Evolutionary conservation across 2,113 vertebrate genomes (phyloP), one percentile per base, ranked within the genome.

Genomic region (Chloroceryle aenea): DNA sequence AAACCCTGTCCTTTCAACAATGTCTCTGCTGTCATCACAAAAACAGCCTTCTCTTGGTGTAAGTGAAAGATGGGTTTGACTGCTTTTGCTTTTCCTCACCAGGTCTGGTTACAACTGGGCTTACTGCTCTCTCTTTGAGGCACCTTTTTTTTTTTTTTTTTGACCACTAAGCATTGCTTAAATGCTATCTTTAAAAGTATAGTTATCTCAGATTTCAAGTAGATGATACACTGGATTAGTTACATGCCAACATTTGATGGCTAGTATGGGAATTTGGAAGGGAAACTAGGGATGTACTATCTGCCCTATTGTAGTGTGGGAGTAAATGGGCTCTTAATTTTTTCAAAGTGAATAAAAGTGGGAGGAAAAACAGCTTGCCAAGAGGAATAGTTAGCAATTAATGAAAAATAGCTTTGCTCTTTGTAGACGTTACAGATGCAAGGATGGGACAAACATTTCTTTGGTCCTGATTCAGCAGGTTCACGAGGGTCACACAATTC

Each of bases 391-490:
- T 52, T 84, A 67, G 82, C 73, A 90, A 95, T 89, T 96, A 93
- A 77, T 75, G 83, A 89, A 77, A 97, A 95, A 92, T 86, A 90
- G 86, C 80, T 86, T 52, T 77, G 34, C 74, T 96, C 88, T 97
- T 91, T 80, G 80, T 78, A 87, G 92, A 36, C 89, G 75, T 82
- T 64, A 72, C 84, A 94, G 90, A 94, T 91, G 93, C 50, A 13
- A 55, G 74, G 73, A 92, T 89, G 77, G 86, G 92, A 87, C 88
- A 87, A 93, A 89, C 52, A 69, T 34, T 86, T 85, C 58, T 84
- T 64, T 95, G 96, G 90, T 79, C 22, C 38, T 14, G 67, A 30
- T 95, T 94, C 92, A 89, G 86, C 88, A 79, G 66, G 92, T 94
- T 97, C 93, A 92, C 0, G 1, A 22, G 67, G 93, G 94, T 97